Evolutionary conservation across 2,113 vertebrate species (phyloP), one percentile per base, ranked within the genome.

Genomic region (Syngnathus floridae): DNA sequence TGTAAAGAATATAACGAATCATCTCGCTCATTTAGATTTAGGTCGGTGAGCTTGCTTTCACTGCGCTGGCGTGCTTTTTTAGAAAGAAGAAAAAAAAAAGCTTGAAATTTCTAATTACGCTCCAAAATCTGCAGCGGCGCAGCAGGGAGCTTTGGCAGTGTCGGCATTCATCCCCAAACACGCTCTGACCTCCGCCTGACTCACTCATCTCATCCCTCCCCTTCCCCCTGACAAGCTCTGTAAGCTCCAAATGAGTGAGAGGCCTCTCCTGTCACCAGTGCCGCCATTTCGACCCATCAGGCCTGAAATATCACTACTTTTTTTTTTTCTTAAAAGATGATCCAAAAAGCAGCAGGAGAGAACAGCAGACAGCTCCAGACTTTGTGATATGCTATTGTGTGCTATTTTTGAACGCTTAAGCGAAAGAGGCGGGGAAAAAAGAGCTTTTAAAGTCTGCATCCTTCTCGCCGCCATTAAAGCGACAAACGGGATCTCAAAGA

Each of bases 111-210:
- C 40, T 61, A 61, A 61, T 61, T 43, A 43, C 21, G 59, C 16
- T 56, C 80, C 71, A 83, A 77, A 77, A 73, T 79, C 64, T 74
- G 76, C 22, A 6, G 35, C 71, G 75, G 80, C 77, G 60, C 43
- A 6, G 62, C 62, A 41, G 61, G 55, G 54, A 71, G 51, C 64
- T 62, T 69, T 72, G 67, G 62, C 5, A 66, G 71, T 35, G 61
- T 55, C 22, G 60, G 74, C 65, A 78, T 71, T 61, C 13, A 10
- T 78, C 64, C 71, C 69, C 76, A 80, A 79, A 75, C 62, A 66
- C 66, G 45, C 71, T 73, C 66, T 83, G 81, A 83, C 81, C 84
- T 82, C 75, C 31, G 70, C 62, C 78, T 74, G 78, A 76, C 79
- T 82, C 81, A 66, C 79, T 73, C 57, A 43, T 75, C 62, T 65